Evolutionary conservation across 2,113 vertebrate species (phyloP).

Genomic region (Eretmodus cyanostictus): DNA sequence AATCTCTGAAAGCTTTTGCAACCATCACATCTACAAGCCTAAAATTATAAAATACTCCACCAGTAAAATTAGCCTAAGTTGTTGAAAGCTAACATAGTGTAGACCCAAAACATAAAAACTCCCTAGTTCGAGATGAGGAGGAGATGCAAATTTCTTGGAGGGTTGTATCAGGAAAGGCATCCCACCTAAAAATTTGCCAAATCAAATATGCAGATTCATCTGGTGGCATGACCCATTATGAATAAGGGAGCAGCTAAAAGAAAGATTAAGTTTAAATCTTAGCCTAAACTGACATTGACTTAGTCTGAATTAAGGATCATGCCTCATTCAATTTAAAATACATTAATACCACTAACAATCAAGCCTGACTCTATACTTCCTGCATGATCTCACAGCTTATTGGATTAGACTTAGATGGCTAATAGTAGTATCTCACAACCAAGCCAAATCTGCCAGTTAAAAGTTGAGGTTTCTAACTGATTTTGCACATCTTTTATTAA

Average conservation of each 20-base stretch:
- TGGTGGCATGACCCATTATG: neutral
- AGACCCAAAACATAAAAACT: neutral
- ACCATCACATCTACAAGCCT: neutral
- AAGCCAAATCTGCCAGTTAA: neutral
- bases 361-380: neutral
- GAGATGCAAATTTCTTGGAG: neutral
- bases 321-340: neutral
- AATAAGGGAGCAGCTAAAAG: neutral
- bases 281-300: neutral
- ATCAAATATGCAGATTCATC: neutral
- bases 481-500: neutral
- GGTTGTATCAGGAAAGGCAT: neutral
- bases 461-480: neutral
- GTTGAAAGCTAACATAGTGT: fast-evolving
- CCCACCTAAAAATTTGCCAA: neutral
- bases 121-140: neutral
- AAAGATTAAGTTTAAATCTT: neutral
- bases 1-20: neutral
- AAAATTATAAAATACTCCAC: neutral
- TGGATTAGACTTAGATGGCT: neutral
- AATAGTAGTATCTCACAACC: neutral
- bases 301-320: neutral
- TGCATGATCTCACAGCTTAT: neutral
- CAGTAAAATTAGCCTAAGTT: neutral
- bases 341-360: neutral